phyloP scores from a whole-genome alignment of 1,140 invertebrate genomes.

The Reticulitermes speratus region DNA sequence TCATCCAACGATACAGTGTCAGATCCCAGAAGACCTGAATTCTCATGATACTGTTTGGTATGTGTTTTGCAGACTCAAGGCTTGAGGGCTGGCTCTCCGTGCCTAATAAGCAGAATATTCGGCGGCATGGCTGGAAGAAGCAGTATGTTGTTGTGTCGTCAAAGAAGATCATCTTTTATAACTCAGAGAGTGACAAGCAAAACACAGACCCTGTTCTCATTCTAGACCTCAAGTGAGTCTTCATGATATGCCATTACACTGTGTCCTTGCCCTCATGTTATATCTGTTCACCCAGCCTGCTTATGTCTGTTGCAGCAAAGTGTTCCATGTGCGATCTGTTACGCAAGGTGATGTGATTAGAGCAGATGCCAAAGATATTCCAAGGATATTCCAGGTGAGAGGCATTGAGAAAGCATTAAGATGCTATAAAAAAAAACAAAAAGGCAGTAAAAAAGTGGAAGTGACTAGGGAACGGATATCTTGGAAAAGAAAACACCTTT shows the following conservation, averaged over 20 bases:
- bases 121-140: conserved; percentile 93
- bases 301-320: conserved; percentile 72
- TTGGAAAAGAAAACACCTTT: too few relatives aligned
- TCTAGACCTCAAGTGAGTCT: conserved; percentile 84
- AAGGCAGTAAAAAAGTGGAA: background rate
- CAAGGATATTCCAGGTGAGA: conserved; percentile 92
- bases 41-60: too few relatives aligned
- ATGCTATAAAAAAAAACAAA: background rate
- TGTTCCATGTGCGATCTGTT: conserved; percentile 97
- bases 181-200: conserved; percentile 90
- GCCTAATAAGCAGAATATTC: conserved; percentile 93
- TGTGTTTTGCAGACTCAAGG: conserved; percentile 59
- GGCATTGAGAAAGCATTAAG: background rate
- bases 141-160: conserved; percentile 97
- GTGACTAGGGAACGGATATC: background rate
- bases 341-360: conserved; percentile 98
- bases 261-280: background rate
- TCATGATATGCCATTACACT: background rate
- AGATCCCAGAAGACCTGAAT: too few relatives aligned
- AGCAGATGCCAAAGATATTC: conserved; percentile 98
- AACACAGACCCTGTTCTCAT: conserved; percentile 94
- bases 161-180: conserved; percentile 97
- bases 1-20: too few relatives aligned
- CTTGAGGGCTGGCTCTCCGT: conserved; percentile 95
- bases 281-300: conserved; percentile 23